phyloP scores from a whole-genome alignment of 2,113 vertebrate genomes.

The Aythya baeri region DNA sequence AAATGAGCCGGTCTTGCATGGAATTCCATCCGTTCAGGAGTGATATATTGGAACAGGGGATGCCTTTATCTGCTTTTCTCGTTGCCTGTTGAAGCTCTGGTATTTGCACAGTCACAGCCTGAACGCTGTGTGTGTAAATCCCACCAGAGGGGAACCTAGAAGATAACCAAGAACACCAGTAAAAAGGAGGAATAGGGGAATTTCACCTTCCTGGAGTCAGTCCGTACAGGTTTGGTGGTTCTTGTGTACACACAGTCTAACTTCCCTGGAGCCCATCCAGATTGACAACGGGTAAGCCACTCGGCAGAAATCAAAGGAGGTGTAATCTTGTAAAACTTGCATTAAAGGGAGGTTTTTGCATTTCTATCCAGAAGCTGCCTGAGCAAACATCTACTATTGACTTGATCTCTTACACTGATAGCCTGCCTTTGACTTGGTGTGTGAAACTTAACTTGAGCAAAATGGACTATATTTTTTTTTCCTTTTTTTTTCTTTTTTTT shows the following conservation, averaged over 20 bases:
- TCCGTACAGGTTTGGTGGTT: not conserved
- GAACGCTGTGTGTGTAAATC: not conserved
- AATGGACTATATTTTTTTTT: not conserved
- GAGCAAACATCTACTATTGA: not conserved
- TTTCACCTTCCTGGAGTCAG: not conserved
- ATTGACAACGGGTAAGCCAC: not conserved
- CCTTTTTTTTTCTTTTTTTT: not conserved
- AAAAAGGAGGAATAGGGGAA: not conserved
- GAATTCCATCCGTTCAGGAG: constrained; percentile 16
- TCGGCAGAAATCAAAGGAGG: not conserved
- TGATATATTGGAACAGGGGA: not conserved
- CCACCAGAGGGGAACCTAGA: not conserved
- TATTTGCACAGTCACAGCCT: not conserved
- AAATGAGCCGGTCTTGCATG: not conserved
- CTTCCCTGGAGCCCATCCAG: not conserved
- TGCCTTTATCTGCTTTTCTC: not conserved
- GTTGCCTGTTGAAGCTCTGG: not conserved
- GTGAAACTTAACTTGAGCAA: not conserved
- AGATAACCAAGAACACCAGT: not conserved
- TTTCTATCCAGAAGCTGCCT: not conserved
- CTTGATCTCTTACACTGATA: not conserved
- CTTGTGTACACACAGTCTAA: not conserved
- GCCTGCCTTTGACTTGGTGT: not conserved
- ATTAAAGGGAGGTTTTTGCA: not conserved
- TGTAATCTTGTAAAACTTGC: not conserved